Evolutionary conservation across 2,113 vertebrate genomes (phyloP).

Genomic region (Eira barbara): DNA sequence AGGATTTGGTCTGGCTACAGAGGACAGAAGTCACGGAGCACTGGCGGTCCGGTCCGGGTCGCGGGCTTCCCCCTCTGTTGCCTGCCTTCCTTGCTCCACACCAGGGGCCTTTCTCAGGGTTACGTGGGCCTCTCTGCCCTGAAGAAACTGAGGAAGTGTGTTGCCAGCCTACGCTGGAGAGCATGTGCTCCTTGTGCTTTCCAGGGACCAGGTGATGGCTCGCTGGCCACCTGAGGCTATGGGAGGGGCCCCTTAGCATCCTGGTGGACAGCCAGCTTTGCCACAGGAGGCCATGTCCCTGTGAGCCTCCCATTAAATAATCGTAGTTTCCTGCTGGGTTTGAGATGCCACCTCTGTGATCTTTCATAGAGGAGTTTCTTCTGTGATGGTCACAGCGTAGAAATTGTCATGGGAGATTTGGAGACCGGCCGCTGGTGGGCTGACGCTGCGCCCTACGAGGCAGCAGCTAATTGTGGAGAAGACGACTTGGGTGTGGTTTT

Average conservation of each 20-base stretch:
- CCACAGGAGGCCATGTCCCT: not conserved
- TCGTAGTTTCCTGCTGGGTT: rapidly evolving
- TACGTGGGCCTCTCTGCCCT: not conserved
- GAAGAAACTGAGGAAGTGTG: too few species aligned
- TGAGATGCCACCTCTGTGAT: not conserved
- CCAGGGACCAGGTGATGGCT: too few species aligned
- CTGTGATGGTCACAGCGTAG: rapidly evolving
- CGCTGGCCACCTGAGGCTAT: not conserved
- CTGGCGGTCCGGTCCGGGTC: not conserved
- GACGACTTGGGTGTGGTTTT: not conserved
- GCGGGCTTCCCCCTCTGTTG: not conserved
- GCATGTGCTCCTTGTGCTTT: too few species aligned
- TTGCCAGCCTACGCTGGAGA: too few species aligned
- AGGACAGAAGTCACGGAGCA: too few species aligned
- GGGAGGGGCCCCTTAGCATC: not conserved
- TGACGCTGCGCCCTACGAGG: not conserved
- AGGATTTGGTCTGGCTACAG: not conserved
- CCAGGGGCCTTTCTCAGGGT: not conserved
- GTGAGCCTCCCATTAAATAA: not conserved
- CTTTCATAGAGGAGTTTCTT: too few species aligned
- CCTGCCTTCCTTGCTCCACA: too few species aligned
- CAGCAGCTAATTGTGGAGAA: too few species aligned
- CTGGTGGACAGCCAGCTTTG: not conserved
- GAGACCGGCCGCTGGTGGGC: not conserved
- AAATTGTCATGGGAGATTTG: not conserved